Evolutionary conservation across 2,113 vertebrate genomes (phyloP).

Genomic region (Catagonus wagneri): DNA sequence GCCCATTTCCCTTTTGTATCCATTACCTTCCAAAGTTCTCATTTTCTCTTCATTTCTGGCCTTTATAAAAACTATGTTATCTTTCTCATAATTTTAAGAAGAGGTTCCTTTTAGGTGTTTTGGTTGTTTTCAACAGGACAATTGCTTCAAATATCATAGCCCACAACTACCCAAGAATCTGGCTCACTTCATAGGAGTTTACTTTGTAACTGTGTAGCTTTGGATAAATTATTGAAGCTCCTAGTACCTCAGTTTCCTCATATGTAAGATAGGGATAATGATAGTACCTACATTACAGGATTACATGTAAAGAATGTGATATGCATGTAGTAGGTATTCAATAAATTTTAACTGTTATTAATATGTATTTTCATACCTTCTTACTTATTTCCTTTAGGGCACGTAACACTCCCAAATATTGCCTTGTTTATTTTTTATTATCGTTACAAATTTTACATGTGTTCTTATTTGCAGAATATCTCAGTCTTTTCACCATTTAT

Average conservation of each 20-base stretch:
- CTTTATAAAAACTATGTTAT: not conserved
- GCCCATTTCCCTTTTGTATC: not conserved
- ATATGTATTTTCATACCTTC: not conserved
- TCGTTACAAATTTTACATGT: not conserved
- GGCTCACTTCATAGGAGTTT: not conserved
- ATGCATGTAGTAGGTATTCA: not conserved
- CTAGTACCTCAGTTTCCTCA: not conserved
- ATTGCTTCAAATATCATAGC: not conserved
- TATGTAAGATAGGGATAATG: not conserved
- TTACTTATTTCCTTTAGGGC: not conserved
- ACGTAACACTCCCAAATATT: not conserved
- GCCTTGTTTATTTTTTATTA: not conserved
- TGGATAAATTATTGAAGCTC: not conserved
- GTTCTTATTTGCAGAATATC: not conserved
- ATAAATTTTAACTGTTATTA: not conserved
- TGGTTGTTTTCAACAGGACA: not conserved
- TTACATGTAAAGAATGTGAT: not conserved
- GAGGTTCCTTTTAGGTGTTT: constrained; percentile 3
- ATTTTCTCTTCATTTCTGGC: not conserved
- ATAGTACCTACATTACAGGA: not conserved
- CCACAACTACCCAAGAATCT: not conserved
- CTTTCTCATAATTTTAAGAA: not conserved
- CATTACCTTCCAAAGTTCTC: not conserved
- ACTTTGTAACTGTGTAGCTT: not conserved
- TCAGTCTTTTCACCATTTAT: constrained; percentile 40